phyloP scores from a whole-genome alignment of 2,797 vertebrate species.

The Helostoma temminkii region DNA sequence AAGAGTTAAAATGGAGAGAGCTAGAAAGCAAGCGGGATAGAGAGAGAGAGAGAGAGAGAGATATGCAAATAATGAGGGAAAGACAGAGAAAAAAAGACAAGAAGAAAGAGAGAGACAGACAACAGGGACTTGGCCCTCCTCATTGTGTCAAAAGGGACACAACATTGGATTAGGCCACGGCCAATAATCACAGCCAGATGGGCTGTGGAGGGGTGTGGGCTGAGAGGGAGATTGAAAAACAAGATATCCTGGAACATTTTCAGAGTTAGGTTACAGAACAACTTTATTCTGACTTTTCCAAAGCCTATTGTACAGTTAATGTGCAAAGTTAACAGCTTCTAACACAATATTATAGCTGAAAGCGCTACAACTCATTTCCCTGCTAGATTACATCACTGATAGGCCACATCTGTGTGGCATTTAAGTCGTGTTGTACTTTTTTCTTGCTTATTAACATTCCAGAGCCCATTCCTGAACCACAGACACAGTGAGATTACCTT shows the following conservation, averaged over 20 bases:
- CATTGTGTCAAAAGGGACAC: constrained; percentile 78
- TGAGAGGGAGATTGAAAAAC: constrained; percentile 72
- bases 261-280: constrained; percentile 58
- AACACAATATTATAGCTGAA: constrained; percentile 20
- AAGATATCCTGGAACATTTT: constrained; percentile 66
- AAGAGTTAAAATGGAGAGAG: constrained; percentile 37
- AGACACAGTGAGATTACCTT: constrained; percentile 65
- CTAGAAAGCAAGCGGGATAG: neutral
- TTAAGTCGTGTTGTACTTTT: constrained; percentile 63
- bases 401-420: constrained; percentile 75
- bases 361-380: constrained; percentile 56
- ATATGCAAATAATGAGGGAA: neutral
- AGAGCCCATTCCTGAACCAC: constrained; percentile 60
- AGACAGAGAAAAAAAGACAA: constrained; percentile 19
- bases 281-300: constrained; percentile 69
- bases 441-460: constrained; percentile 74
- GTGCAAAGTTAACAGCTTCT: constrained; percentile 27
- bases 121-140: constrained; percentile 70
- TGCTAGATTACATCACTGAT: constrained; percentile 61
- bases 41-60: constrained; percentile 9
- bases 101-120: constrained; percentile 56
- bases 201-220: constrained; percentile 68
- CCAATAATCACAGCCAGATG: constrained; percentile 86
- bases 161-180: constrained; percentile 76
- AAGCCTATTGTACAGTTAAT: constrained; percentile 28